Evolutionary conservation across 2,888 invertebrate species (phyloP), one percentile per base, ranked within the genome.

Genomic region (Cylloceria caligata): DNA sequence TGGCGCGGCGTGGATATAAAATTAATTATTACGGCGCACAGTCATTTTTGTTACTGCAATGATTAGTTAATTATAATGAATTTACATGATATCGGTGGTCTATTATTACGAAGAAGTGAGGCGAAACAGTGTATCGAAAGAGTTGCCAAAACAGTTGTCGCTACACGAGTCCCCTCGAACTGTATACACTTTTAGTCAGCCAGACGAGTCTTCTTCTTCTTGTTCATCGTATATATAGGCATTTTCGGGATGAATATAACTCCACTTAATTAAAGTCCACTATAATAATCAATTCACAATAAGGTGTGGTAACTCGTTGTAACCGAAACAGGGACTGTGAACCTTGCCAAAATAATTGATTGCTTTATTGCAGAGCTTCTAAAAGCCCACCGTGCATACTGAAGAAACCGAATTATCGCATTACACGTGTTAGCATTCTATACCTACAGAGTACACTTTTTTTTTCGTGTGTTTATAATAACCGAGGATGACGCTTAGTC

Each of bases 221-320:
- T 13, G 13, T 47, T 72, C 72, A 27, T 13, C 45, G 11, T 72
- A 30, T 34, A 57, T 57, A 57, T 57, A 45, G 16, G 13, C 4
- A 6, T 72, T 30, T 45, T 47, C 19, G 7, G 19, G 36, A 57
- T 65, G 67, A 72, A 65, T 47, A 78, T 78, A 78, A 72, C 45
- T 7, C 24, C 4, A 13, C 11, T 39, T 30, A 72, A 72, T 78
- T 65, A 24, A 49, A 36, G n/a, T 57, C 52, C 45, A 45, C 36
- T 64, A 47, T 60, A 72, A 71, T 24, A 77, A 72, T 78, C 55
- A 72, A 78, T 60, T 72, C 36, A 34, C 71, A 71, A 71, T 78
- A 36, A 64, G 13, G n/a, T 13, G 42, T 45, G 7, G 57, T 30
- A 30, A 67, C n/a, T 16, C 6, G 24, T 30, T 69, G 39, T 55